These are phyloP conservation scores for Xiphophorus maculatus DNA, from an alignment of 2,113 vertebrate species.

Conservation along the genomic window DNA sequence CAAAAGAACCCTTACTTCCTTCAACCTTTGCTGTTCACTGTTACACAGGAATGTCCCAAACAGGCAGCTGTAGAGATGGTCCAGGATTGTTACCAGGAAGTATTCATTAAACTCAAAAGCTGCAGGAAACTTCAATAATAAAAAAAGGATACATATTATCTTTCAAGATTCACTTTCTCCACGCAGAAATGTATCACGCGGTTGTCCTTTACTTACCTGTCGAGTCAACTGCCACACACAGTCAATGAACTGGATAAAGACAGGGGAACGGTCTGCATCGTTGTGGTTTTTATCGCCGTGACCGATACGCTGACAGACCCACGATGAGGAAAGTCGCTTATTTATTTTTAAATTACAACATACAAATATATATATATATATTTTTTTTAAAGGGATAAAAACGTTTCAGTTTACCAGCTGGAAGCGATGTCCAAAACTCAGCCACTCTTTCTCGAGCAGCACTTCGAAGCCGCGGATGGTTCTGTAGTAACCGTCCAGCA, in stretches of 20 bases:
- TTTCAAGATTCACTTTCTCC: background rate
- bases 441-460: conserved; percentile 97
- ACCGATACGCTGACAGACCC: conserved; percentile 86
- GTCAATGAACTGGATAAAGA: conserved; percentile 97
- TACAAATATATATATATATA: too few relatives aligned
- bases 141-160: background rate
- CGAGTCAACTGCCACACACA: conserved; percentile 98
- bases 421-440: conserved; percentile 95
- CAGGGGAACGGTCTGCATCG: conserved; percentile 93
- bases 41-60: conserved; percentile 97
- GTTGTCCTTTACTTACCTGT: conserved; percentile 82
- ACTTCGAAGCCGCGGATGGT: conserved; percentile 92
- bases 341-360: background rate
- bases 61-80: conserved; percentile 96
- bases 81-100: conserved; percentile 94
- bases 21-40: conserved; percentile 92
- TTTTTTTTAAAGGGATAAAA: background rate
- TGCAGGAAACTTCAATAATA: conserved; percentile 88
- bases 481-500: conserved; percentile 93
- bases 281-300: conserved; percentile 97
- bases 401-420: conserved; percentile 87
- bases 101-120: conserved; percentile 98
- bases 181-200: background rate
- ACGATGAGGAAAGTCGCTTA: conserved; percentile 8
- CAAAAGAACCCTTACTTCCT: conserved; percentile 83